Evolutionary conservation across 2,888 invertebrate species (phyloP), one percentile per base, ranked within the genome.

Genomic region (Ashinkailepas kermadecensis): DNA sequence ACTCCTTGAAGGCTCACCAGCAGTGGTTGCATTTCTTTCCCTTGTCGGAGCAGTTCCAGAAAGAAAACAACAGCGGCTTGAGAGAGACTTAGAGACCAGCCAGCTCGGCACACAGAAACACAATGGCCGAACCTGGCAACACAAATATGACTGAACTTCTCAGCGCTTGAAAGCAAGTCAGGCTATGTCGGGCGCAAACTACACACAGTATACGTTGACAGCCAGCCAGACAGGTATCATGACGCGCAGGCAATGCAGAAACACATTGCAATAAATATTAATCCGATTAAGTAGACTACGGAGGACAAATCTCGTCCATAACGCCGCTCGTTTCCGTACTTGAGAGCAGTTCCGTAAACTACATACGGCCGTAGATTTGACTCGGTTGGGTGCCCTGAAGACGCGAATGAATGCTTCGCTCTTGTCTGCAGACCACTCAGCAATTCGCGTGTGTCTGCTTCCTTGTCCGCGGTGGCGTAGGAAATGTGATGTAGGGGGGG

Each of bases 201-300:
- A 67, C 39, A 39, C 25, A 70, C 39, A 39, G 70, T 15, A 39
- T 15, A 15, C 39, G 10, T 15, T 21, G 65, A 10, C 70, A 12
- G 39, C 25, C 70, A 25, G 70, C 70, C 70, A 39, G 25, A 39
- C 70, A 11, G 7, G 39, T 15, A 23, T 23, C 25, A 25, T 23
- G 39, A 13, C 39, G 15, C 39, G 23, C 15, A 70, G 39, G 39
- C 70, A 15, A 39, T 39, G 70, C 25, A 15, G 70, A 12, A 70
- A 70, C 70, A 39, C 70, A 70, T 70, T 18, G 18, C 74, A 74
- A 74, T 74, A 74, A 74, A 74, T 74, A 74, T 10, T 15, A 74
- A 56, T 56, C 74, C 54, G 70, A 74, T 74, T 74, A 54, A 56
- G 56, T 21, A 56, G 74, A 74, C 74, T 74, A 70, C 56, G 74